Percentiles rank a stretch among this genome's conserved stretches.
phyloP scores from a whole-genome alignment of 2,797 vertebrate species.

The Amblyopsis hoosieri region DNA sequence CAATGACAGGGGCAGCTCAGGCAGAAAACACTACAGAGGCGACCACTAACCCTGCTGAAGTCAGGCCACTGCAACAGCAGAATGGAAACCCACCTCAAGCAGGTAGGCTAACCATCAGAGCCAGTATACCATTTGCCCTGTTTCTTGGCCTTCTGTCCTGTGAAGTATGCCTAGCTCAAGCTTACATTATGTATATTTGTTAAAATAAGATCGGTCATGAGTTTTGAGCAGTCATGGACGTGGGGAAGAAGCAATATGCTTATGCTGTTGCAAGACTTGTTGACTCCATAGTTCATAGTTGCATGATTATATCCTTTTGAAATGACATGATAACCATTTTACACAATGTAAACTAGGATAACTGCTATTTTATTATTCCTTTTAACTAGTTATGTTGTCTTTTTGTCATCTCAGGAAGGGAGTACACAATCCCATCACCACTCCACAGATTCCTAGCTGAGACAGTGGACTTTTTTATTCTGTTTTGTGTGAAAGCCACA shows the following conservation, averaged over 20 bases:
- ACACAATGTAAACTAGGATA: too few species aligned
- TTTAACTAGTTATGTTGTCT: neutral
- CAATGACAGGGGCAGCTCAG: slow-evolving; percentile 36
- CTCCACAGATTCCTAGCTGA: slow-evolving; percentile 92
- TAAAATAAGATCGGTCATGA: too few species aligned
- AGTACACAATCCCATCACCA: slow-evolving; percentile 91
- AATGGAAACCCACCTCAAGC: slow-evolving; percentile 69
- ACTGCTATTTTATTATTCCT: neutral
- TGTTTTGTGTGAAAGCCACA: slow-evolving; percentile 94
- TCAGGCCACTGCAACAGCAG: slow-evolving; percentile 50
- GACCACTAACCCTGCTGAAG: slow-evolving; percentile 23
- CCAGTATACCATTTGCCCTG: neutral
- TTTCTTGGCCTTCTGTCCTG: too few species aligned
- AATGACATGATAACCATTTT: too few species aligned
- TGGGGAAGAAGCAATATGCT: too few species aligned
- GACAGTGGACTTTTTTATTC: slow-evolving; percentile 95
- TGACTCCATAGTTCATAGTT: too few species aligned
- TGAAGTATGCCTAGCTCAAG: too few species aligned
- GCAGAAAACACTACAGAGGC: slow-evolving; percentile 35
- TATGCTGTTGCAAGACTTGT: too few species aligned
- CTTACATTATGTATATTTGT: too few species aligned
- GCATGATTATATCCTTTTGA: too few species aligned
- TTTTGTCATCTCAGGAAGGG: slow-evolving; percentile 78
- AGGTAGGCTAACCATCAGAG: slow-evolving; percentile 65
- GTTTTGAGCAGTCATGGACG: too few species aligned